Percentiles rank a stretch among this genome's conserved stretches.
Evolutionary conservation across 1,140 invertebrate species (phyloP).

Genomic region (Planococcus citri): DNA sequence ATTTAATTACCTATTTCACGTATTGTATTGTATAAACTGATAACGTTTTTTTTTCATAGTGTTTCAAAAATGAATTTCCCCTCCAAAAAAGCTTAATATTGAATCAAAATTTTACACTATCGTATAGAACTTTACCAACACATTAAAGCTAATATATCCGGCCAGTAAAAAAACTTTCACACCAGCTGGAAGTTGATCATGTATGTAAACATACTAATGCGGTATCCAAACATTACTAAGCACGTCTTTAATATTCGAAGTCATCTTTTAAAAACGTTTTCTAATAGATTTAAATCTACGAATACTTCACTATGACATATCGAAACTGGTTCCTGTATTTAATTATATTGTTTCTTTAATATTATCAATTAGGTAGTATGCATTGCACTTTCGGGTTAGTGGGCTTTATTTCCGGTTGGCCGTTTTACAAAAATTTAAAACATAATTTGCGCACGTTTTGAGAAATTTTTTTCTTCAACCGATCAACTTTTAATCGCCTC

Average conservation of each 20-base stretch:
- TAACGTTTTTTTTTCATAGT: no score
- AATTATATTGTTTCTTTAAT: background rate
- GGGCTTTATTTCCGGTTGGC: background rate
- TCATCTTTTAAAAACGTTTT: background rate
- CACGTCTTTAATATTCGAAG: background rate
- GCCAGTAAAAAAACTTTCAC: background rate
- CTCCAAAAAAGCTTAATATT: no score
- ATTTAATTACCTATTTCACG: background rate
- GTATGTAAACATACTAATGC: background rate
- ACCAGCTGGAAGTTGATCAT: background rate
- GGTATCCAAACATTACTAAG: background rate
- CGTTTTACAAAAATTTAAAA: background rate
- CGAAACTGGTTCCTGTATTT: background rate
- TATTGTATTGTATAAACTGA: background rate
- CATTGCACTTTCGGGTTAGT: background rate
- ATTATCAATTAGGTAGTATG: background rate
- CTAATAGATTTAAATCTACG: background rate
- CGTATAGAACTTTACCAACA: no score
- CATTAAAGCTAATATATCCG: background rate
- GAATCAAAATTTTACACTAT: no score
- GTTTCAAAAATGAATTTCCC: no score
- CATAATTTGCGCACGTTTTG: background rate
- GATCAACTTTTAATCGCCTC: no score
- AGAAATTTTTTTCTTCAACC: background rate
- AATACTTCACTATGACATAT: background rate